These are phyloP conservation scores for Calephelis virginiensis DNA, from an alignment of 1,140 invertebrate species.

Conservation along the genomic window DNA sequence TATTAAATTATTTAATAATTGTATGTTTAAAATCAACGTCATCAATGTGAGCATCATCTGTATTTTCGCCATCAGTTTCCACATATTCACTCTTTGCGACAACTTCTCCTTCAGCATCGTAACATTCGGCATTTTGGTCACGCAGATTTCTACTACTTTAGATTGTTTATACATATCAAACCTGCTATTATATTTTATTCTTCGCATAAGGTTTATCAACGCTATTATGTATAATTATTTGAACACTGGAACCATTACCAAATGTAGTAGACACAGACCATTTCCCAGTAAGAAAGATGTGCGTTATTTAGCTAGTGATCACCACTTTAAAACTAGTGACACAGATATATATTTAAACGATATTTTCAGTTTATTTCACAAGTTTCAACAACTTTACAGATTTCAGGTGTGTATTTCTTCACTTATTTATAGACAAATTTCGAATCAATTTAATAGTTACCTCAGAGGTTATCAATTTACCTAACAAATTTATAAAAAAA, in stretches of 20 bases:
- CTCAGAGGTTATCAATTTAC: no score
- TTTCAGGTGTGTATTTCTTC: constrained; percentile 32
- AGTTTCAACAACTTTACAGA: constrained; percentile 30
- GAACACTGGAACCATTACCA: neutral
- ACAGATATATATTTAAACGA: constrained; percentile 45
- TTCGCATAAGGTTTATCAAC: neutral
- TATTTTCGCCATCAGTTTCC: neutral
- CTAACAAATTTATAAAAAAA: no score
- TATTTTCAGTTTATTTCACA: constrained; percentile 38
- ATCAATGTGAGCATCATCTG: constrained; percentile 21
- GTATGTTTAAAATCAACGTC: constrained; percentile 33
- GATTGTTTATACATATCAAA: neutral
- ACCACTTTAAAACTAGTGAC: constrained; percentile 36
- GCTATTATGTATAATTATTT: neutral
- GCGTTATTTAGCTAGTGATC: constrained; percentile 36
- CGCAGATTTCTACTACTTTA: neutral
- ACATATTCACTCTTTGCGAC: constrained; percentile 4
- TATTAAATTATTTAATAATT: constrained; percentile 28
- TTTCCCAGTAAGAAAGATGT: constrained; percentile 30
- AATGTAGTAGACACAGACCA: constrained; percentile 13
- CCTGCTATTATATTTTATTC: neutral
- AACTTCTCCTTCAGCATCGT: constrained; percentile 6
- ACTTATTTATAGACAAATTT: neutral
- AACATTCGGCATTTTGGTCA: constrained; percentile 24
- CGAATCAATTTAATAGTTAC: no score